Evolutionary conservation across 23 tunicate genomes (phyloP).

Genomic region (Ascidia mentula): DNA sequence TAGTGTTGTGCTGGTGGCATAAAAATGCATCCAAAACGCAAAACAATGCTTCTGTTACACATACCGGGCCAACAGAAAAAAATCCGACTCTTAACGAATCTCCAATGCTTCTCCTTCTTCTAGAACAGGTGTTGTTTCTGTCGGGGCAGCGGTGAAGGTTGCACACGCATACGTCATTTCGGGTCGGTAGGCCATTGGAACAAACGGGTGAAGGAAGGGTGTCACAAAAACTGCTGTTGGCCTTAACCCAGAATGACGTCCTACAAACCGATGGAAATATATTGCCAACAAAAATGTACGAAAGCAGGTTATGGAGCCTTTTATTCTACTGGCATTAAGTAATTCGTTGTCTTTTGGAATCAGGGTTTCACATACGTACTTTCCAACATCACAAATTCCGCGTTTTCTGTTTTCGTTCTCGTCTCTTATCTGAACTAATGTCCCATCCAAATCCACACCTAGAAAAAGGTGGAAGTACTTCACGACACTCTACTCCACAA

Average conservation of each 20-base stretch:
- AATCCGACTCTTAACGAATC: neutral
- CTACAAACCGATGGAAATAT: neutral
- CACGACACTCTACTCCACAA: no score
- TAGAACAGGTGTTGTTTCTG: neutral
- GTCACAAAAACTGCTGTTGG: neutral
- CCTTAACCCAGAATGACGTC: neutral
- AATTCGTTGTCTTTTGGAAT: neutral
- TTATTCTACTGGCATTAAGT: neutral
- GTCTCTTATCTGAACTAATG: neutral
- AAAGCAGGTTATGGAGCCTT: neutral
- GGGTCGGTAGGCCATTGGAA: neutral
- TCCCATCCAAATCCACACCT: neutral
- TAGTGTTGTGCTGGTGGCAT: no score
- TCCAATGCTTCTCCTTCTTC: neutral
- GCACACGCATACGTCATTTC: neutral
- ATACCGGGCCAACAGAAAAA: neutral
- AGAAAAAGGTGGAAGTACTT: neutral
- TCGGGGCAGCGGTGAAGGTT: neutral
- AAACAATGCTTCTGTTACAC: no score
- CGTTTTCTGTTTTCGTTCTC: neutral
- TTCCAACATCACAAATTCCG: neutral
- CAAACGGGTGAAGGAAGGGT: neutral
- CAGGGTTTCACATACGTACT: neutral
- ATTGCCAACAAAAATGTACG: neutral
- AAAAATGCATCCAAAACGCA: no score